Percentiles rank a stretch among this genome's conserved stretches.
Evolutionary conservation across 1,140 invertebrate species (phyloP).

Genomic region (Centruroides vittatus): DNA sequence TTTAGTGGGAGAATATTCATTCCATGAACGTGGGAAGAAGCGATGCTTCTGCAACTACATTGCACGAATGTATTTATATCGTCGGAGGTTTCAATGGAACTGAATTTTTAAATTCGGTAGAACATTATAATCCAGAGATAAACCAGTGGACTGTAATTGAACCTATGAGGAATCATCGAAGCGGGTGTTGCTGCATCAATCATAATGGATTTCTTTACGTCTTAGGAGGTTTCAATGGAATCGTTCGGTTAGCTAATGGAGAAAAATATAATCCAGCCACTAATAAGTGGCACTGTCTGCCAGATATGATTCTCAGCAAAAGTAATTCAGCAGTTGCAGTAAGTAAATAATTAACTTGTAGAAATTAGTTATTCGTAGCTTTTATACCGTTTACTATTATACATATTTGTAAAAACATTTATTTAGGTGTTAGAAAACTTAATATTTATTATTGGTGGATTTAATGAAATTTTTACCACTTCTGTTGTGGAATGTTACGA

Average conservation of each 20-base stretch:
- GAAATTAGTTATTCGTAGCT: too few species aligned
- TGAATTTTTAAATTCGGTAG: conserved; percentile 69
- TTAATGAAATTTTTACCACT: conserved; percentile 52
- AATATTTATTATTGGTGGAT: conserved; percentile 50
- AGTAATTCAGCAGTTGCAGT: conserved; percentile 54
- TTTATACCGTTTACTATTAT: too few species aligned
- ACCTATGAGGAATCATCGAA: conserved; percentile 41
- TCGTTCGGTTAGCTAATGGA: conserved; percentile 36
- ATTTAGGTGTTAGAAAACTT: conserved; percentile 41
- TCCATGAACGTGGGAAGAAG: conserved; percentile 26
- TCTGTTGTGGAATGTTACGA: conserved; percentile 84
- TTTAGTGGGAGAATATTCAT: conserved; percentile 16
- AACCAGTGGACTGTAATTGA: conserved; percentile 74
- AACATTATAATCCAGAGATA: conserved; percentile 63
- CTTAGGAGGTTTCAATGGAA: conserved; percentile 43
- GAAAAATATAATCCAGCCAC: conserved; percentile 44
- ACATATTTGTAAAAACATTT: not conserved
- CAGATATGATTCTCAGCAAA: conserved; percentile 49
- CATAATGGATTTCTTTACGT: conserved; percentile 30
- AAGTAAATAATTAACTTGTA: conserved; percentile 42
- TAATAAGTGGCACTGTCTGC: conserved; percentile 42
- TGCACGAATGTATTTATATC: conserved; percentile 51
- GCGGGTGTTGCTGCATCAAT: conserved; percentile 41
- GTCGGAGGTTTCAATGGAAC: conserved; percentile 78
- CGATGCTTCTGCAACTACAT: conserved; percentile 22